Evolutionary conservation across 1,140 invertebrate species (phyloP).

Genomic region (Drosophila nikananu): DNA sequence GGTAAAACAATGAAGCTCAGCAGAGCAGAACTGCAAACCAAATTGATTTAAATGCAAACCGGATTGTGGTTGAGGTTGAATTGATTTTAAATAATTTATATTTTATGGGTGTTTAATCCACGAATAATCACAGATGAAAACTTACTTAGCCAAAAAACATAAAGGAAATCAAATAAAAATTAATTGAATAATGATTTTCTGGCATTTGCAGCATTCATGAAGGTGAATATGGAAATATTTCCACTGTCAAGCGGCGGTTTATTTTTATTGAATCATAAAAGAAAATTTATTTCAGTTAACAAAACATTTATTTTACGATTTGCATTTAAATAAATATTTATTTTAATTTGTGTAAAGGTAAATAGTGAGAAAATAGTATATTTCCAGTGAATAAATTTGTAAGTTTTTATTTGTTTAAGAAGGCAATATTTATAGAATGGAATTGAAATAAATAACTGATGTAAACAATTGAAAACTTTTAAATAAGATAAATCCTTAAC

Average conservation of each 20-base stretch:
- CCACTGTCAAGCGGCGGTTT: background rate
- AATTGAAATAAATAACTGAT: conserved; percentile 1
- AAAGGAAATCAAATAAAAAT: background rate
- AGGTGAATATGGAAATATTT: background rate
- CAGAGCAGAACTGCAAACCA: conserved; percentile 15
- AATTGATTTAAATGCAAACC: conserved; percentile 35
- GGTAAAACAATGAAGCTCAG: conserved; percentile 23
- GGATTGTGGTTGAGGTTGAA: background rate
- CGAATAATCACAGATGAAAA: background rate
- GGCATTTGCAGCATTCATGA: background rate
- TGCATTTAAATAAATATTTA: conserved; percentile 10
- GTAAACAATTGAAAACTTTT: conserved; percentile 2
- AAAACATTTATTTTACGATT: background rate
- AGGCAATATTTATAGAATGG: background rate
- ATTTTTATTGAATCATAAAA: too few species aligned
- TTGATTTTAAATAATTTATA: conserved; percentile 10
- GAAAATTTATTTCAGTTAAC: background rate
- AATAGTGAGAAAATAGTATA: background rate
- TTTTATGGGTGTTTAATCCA: background rate
- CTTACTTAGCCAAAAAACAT: background rate
- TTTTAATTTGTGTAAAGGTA: background rate
- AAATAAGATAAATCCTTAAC: background rate
- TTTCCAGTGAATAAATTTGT: background rate
- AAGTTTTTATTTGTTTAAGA: conserved; percentile 1
- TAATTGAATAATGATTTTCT: background rate